These are phyloP conservation scores for Cephalopterus ornatus DNA, from an alignment of 2,113 vertebrate species.

Conservation along the genomic window DNA sequence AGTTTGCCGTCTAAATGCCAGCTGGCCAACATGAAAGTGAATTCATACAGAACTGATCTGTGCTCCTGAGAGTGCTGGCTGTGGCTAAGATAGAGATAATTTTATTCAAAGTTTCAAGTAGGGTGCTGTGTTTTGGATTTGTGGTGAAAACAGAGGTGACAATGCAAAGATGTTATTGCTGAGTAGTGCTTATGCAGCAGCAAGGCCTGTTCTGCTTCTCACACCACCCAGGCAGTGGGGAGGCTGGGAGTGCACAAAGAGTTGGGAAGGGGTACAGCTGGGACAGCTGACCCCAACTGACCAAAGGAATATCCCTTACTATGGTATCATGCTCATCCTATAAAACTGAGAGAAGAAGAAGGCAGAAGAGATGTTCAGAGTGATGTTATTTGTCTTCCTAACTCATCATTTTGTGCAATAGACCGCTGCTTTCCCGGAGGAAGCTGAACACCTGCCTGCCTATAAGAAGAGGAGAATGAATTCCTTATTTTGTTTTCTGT, in stretches of 20 bases:
- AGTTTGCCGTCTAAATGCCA: neutral
- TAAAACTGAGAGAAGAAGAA: neutral
- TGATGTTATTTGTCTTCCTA: neutral
- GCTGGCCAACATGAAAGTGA: neutral
- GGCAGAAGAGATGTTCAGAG: neutral
- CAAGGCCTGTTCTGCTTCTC: neutral
- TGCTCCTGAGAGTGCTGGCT: neutral
- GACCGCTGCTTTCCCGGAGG: neutral
- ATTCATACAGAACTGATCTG: neutral
- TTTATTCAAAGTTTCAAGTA: neutral
- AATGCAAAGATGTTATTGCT: neutral
- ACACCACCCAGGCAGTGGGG: neutral
- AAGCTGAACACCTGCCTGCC: neutral
- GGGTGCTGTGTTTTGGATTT: neutral
- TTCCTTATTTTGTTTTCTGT: neutral
- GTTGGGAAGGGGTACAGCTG: neutral
- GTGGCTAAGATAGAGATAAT: neutral
- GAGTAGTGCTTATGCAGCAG: neutral
- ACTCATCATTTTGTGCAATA: neutral
- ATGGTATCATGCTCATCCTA: neutral
- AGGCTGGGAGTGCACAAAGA: neutral
- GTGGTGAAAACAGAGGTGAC: neutral
- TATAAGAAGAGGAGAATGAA: neutral
- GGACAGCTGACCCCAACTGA: neutral
- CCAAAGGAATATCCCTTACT: neutral